Evolutionary conservation across 2,888 invertebrate species (phyloP).

Genomic region (Tricholauxania praeusta): DNA sequence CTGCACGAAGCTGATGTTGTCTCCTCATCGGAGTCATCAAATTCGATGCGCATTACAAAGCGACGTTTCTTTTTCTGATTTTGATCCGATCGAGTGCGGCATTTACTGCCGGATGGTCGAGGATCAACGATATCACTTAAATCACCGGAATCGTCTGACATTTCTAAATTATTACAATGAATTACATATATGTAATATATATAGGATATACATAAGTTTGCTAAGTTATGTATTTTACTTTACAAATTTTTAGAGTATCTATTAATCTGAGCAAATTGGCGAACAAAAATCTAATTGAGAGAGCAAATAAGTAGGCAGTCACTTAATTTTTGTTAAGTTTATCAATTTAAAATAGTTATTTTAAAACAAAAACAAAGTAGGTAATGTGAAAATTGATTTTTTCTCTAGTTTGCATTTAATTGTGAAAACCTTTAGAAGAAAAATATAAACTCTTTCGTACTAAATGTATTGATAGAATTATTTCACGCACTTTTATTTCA

Average conservation of each 20-base stretch:
- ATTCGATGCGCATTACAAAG: conserved; percentile 66
- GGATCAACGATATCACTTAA: conserved; percentile 53
- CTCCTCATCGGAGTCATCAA: conserved; percentile 61
- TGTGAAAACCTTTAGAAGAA: conserved; percentile 1
- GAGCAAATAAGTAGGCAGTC: not conserved
- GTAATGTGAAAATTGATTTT: not conserved
- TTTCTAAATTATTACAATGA: conserved; percentile 47
- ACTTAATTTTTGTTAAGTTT: conserved; percentile 16
- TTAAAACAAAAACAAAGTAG: conserved; percentile 2
- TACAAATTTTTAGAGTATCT: conserved; percentile 14
- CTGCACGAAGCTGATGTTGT: conserved; percentile 46
- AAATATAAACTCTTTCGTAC: too few relatives aligned
- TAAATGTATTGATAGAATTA: conserved; percentile 20
- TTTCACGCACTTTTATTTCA: conserved; percentile 46
- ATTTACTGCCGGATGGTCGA: conserved; percentile 51
- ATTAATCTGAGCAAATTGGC: conserved; percentile 11
- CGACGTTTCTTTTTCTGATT: conserved; percentile 58
- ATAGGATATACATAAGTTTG: conserved; percentile 47
- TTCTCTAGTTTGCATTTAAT: not conserved
- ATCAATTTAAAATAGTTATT: not conserved
- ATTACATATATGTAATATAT: conserved; percentile 49
- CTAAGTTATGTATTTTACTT: conserved; percentile 14
- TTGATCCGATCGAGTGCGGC: conserved; percentile 40
- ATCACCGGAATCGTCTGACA: conserved; percentile 57
- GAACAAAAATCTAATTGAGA: conserved; percentile 2